Conservation (phyloP, 53 echinoderm and acorn worm genomes). For the Henricia sp. region DNA sequence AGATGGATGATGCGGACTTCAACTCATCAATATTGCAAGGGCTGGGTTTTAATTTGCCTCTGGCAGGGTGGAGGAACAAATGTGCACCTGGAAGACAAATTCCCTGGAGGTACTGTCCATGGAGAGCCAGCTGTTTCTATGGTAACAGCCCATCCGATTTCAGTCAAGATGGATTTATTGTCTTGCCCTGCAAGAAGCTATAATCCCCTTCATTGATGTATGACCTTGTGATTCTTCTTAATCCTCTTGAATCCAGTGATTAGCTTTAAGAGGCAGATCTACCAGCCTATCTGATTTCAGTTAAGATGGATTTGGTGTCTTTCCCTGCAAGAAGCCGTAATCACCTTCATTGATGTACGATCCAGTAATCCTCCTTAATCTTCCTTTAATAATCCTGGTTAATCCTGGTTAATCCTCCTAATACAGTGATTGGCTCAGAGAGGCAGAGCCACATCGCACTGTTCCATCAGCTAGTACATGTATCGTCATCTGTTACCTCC, state of each 20-base stretch:
- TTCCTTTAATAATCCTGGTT: no score
- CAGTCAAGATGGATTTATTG: background rate
- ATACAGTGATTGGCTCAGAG: no score
- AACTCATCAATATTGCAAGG: background rate
- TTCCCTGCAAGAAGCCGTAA: background rate
- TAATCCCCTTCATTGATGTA: background rate
- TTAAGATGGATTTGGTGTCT: background rate
- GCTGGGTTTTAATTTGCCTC: background rate
- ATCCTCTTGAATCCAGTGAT: background rate
- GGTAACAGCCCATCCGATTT: conserved; percentile 9
- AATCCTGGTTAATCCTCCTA: background rate
- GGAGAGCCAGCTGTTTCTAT: conserved; percentile 15
- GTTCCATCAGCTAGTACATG: no score
- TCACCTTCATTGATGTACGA: background rate
- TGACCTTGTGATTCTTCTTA: background rate
- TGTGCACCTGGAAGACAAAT: conserved; percentile 34
- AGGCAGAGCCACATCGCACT: no score
- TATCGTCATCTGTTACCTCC: no score
- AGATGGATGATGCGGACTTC: conserved; percentile 31
- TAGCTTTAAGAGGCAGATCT: no score
- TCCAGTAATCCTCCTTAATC: background rate
- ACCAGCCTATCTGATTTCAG: conserved; percentile 1
- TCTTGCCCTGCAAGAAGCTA: background rate
- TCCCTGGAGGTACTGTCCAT: background rate
- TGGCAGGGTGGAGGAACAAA: no score